Conservation (phyloP, 2,113 vertebrate genomes). For the Thamnophis sirtalis region DNA sequence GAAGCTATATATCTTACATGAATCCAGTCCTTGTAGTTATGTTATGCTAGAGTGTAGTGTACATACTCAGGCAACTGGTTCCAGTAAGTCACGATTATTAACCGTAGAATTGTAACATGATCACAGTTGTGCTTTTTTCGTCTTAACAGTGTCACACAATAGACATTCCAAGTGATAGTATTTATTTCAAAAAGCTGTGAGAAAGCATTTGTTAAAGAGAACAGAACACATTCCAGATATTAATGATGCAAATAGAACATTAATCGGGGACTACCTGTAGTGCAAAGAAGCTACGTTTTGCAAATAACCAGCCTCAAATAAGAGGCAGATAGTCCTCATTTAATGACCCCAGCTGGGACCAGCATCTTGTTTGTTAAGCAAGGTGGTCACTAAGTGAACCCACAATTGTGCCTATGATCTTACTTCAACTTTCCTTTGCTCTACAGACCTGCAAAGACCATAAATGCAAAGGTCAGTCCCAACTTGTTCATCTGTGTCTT, state of each 20-base stretch:
- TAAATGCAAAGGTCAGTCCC: not conserved
- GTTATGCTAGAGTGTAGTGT: not conserved
- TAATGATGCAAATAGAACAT: not conserved
- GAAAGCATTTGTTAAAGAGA: not conserved
- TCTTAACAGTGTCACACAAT: not conserved
- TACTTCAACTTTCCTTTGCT: not conserved
- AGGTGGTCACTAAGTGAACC: not conserved
- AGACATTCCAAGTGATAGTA: not conserved
- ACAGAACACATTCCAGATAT: not conserved
- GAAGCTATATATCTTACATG: not conserved
- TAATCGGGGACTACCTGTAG: not conserved
- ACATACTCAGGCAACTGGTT: not conserved
- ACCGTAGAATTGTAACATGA: not conserved
- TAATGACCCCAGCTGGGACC: not conserved
- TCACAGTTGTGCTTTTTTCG: not conserved
- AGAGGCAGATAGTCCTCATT: not conserved
- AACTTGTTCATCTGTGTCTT: not conserved
- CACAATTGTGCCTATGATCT: not conserved
- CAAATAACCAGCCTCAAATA: not conserved
- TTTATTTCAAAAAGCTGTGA: not conserved
- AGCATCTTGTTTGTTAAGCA: not conserved
- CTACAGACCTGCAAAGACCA: not conserved
- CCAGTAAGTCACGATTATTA: not conserved
- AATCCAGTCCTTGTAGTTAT: not conserved
- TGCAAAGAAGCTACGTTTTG: not conserved